Percentiles rank a stretch among this genome's conserved stretches.
Conservation (phyloP, 64 coral and sea anemone species). For the Pachyseris speciosa region DNA sequence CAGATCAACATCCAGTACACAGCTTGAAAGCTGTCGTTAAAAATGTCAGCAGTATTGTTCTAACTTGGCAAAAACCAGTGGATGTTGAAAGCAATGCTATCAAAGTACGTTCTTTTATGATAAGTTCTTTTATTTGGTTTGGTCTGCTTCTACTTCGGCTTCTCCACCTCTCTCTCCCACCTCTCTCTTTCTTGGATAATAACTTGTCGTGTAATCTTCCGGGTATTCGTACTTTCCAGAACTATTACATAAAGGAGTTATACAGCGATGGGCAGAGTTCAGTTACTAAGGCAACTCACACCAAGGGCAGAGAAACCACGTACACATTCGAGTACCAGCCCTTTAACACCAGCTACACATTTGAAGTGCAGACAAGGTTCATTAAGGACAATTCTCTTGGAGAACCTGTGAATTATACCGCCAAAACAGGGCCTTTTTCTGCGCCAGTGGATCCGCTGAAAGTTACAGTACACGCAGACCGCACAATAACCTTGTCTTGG, state of each 20-base stretch:
- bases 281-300: neutral
- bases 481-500: neutral
- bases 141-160: neutral
- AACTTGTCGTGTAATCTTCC: neutral
- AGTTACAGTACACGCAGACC: neutral
- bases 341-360: neutral
- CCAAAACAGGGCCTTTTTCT: neutral
- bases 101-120: neutral
- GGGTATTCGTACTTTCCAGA: neutral
- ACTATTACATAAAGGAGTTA: neutral
- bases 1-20: neutral
- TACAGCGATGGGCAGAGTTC: neutral
- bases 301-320: neutral
- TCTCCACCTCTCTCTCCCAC: neutral
- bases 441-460: neutral
- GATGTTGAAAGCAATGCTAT: neutral
- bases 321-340: neutral
- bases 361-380: neutral
- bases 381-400: neutral
- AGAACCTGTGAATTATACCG: neutral
- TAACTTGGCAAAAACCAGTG: slow-evolving; percentile 24
- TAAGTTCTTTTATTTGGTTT: neutral
- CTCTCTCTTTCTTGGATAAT: neutral
- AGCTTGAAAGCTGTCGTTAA: neutral
- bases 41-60: neutral